These are phyloP conservation scores for Tolypeutes matacus DNA, from an alignment of 2,797 vertebrate species.

Conservation along the genomic window DNA sequence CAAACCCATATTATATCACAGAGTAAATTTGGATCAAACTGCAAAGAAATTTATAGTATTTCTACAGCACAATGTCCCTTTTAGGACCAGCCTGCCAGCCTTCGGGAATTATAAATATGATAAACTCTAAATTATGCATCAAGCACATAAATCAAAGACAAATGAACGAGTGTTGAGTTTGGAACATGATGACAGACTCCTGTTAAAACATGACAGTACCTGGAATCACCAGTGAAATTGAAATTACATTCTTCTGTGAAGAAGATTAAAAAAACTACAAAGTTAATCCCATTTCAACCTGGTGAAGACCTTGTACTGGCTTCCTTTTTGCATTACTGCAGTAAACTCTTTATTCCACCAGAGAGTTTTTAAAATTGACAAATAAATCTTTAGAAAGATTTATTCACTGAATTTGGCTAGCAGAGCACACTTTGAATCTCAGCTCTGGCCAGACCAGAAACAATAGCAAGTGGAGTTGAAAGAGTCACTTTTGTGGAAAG, in stretches of 20 bases:
- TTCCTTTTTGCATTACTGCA: slow-evolving; percentile 74
- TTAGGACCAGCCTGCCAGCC: too few relatives aligned
- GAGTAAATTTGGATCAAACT: slow-evolving; percentile 90
- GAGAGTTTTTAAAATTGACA: slow-evolving; percentile 83
- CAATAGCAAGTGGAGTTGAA: too few relatives aligned
- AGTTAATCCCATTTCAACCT: slow-evolving; percentile 90
- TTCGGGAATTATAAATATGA: too few relatives aligned
- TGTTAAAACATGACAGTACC: too few relatives aligned
- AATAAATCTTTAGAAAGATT: slow-evolving; percentile 81
- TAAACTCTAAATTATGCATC: too few relatives aligned
- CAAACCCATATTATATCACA: slow-evolving; percentile 91
- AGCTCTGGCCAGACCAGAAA: too few relatives aligned
- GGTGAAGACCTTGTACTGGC: slow-evolving; percentile 86
- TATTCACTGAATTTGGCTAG: too few relatives aligned
- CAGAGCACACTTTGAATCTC: too few relatives aligned
- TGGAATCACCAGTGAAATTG: slow-evolving; percentile 92
- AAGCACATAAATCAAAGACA: too few relatives aligned
- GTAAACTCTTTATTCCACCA: slow-evolving; percentile 86
- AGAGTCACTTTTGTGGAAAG: too few relatives aligned
- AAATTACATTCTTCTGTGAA: slow-evolving; percentile 94
- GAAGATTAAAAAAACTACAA: slow-evolving; percentile 94
- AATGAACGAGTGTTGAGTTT: too few relatives aligned
- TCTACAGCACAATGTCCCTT: slow-evolving; percentile 82
- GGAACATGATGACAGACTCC: too few relatives aligned
- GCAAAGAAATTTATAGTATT: slow-evolving; percentile 91